These are phyloP conservation scores for Aphelenchoides fujianensis DNA, from an alignment of 1,140 invertebrate genomes.

Conservation along the genomic window DNA sequence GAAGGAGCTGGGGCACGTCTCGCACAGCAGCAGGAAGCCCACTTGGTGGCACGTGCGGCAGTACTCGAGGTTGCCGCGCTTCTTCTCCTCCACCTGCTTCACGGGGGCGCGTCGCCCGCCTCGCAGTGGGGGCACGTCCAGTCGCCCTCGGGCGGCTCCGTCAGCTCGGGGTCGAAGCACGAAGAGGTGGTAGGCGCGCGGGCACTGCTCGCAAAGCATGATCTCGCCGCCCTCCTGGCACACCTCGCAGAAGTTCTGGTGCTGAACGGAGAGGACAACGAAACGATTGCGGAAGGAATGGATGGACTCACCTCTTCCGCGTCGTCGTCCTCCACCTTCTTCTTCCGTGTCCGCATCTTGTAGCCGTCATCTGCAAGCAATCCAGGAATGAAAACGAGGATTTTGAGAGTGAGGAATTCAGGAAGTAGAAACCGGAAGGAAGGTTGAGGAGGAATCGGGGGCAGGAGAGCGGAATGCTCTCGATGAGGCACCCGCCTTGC, in stretches of 20 bases:
- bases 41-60: conserved; percentile 92
- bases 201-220: conserved; percentile 98
- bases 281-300: too few species aligned
- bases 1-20: conserved; percentile 92
- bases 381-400: too few species aligned
- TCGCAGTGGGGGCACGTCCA: conserved; percentile 96
- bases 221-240: conserved; percentile 99
- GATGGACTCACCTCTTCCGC: too few species aligned
- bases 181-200: conserved; percentile 86
- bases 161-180: conserved; percentile 74
- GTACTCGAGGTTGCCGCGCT: conserved; percentile 78
- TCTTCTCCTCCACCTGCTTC: conserved; percentile 21
- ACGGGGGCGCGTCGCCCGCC: conserved; percentile 38
- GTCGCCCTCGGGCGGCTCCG: conserved; percentile 98
- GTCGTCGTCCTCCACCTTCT: too few species aligned
- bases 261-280: too few species aligned
- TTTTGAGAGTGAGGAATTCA: too few species aligned
- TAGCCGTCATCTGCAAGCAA: too few species aligned
- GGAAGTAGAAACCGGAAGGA: too few species aligned
- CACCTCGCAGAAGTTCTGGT: conserved; percentile 99
- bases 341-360: too few species aligned
- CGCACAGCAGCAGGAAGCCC: conserved; percentile 92
- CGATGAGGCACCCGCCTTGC: too few species aligned
- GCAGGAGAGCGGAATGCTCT: too few species aligned
- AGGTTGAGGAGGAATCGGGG: too few species aligned